A percentile compares a stretch with the other conserved stretches of the same genome.
phyloP scores from a whole-genome alignment of 2,888 invertebrate genomes.

The Drosophila cognata region DNA sequence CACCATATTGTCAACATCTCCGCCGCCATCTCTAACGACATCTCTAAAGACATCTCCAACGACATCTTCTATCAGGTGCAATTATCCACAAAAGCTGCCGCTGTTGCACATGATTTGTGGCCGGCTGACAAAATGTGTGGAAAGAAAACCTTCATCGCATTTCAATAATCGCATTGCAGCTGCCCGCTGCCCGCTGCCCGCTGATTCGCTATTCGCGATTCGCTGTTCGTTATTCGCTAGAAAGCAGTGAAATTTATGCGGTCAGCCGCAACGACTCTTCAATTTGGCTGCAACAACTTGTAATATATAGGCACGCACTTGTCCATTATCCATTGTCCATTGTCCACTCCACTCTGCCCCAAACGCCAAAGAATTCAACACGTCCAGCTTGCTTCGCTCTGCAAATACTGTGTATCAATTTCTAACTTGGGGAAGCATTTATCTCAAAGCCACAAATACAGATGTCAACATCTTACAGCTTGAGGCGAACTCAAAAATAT shows the following conservation, averaged over 20 bases:
- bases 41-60: slow-evolving; percentile 1
- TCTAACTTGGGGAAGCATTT: not conserved
- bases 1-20: slow-evolving; percentile 32
- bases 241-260: slow-evolving; percentile 77
- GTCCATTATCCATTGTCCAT: slow-evolving; percentile 9
- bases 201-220: slow-evolving; percentile 24
- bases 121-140: slow-evolving; percentile 27
- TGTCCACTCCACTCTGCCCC: not conserved
- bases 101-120: slow-evolving; percentile 67
- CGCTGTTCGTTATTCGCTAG: slow-evolving; percentile 39
- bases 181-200: slow-evolving; percentile 24
- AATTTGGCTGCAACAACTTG: slow-evolving; percentile 60
- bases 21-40: slow-evolving; percentile 4
- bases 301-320: slow-evolving; percentile 63
- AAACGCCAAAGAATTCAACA: slow-evolving; percentile 25
- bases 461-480: not conserved
- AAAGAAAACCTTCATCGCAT: slow-evolving; percentile 71
- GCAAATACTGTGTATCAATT: slow-evolving; percentile 30
- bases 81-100: slow-evolving; percentile 71
- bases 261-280: slow-evolving; percentile 38
- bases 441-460: not conserved
- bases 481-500: not conserved
- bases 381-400: not conserved
- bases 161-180: slow-evolving; percentile 70
- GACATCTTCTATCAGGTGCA: slow-evolving; percentile 63